phyloP scores from a whole-genome alignment of 2,888 invertebrate species.

The Orthosia incerta region DNA sequence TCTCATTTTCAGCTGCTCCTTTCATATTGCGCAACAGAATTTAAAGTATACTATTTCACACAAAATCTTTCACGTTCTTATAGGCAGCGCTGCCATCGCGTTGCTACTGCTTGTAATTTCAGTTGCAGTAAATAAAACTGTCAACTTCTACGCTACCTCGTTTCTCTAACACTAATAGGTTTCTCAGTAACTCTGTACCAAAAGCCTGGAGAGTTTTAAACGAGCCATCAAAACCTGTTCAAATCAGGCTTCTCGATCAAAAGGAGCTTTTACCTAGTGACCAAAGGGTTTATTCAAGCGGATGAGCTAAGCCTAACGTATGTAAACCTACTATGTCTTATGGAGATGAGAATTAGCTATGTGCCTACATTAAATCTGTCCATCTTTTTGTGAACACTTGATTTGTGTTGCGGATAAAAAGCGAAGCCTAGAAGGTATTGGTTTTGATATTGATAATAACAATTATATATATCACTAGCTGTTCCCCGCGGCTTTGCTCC shows the following conservation, averaged over 20 bases:
- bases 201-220: not conserved
- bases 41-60: not conserved
- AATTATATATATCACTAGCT: no score
- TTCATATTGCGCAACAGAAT: no score
- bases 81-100: not conserved
- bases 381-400: no score
- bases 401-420: no score
- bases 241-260: not conserved
- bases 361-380: no score
- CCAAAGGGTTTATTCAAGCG: slow-evolving; percentile 30
- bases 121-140: not conserved
- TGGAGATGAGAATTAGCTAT: not conserved
- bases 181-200: not conserved
- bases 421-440: no score
- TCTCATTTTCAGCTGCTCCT: no score
- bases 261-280: not conserved
- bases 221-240: not conserved
- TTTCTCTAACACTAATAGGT: not conserved
- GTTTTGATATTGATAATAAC: no score
- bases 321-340: not conserved
- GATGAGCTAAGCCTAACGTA: not conserved
- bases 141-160: not conserved
- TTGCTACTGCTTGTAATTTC: not conserved
- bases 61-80: not conserved
- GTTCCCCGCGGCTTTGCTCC: no score